Evolutionary conservation across 2,113 vertebrate species (phyloP).

Genomic region (Malurus cyaneus): DNA sequence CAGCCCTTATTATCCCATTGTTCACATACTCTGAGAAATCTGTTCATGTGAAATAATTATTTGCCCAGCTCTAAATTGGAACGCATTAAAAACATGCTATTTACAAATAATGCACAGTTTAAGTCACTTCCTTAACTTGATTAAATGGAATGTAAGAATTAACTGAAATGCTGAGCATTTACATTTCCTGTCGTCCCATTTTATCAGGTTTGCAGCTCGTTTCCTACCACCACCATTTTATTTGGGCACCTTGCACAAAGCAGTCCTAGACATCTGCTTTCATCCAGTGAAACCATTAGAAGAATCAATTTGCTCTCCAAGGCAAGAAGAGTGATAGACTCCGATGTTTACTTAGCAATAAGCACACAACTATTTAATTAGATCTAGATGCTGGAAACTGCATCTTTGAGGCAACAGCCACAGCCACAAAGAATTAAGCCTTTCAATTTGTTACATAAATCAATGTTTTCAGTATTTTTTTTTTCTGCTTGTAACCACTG

Average conservation of each 20-base stretch:
- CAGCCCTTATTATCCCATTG: background rate
- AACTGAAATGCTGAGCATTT: background rate
- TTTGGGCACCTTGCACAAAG: background rate
- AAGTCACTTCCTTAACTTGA: background rate
- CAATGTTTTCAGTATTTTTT: background rate
- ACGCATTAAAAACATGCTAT: background rate
- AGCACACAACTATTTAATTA: slow-evolving; percentile 27
- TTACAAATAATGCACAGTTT: background rate
- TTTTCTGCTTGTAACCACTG: background rate
- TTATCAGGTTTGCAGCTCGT: background rate
- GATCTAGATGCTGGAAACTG: background rate
- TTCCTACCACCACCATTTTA: slow-evolving; percentile 15
- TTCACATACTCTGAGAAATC: background rate
- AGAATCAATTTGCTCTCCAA: slow-evolving; percentile 9
- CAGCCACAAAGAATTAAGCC: accelerated
- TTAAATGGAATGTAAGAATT: background rate
- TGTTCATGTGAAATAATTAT: background rate
- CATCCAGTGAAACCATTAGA: background rate
- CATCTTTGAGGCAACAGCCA: background rate
- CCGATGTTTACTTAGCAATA: background rate
- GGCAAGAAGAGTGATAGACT: slow-evolving; percentile 17
- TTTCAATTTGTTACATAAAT: background rate
- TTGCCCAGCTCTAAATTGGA: background rate
- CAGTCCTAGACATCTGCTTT: background rate
- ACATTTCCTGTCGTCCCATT: background rate